Conservation (phyloP, 1,140 invertebrate genomes). For the Cotesia vestalis region DNA sequence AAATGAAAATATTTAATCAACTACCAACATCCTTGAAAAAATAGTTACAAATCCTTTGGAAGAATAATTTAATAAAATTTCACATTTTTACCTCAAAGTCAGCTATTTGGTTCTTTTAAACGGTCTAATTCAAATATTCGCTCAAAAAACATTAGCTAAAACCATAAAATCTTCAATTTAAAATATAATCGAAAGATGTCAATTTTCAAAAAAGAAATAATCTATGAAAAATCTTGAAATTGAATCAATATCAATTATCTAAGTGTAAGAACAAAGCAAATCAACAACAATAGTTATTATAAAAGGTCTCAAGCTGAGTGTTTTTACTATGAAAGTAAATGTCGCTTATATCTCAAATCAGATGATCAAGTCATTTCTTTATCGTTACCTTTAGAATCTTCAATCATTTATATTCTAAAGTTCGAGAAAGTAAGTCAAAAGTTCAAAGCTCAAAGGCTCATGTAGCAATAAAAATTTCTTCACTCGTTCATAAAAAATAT, state of each 20-base stretch:
- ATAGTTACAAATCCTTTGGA: no score
- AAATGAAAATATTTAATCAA: no score
- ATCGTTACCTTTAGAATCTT: slow-evolving; percentile 16
- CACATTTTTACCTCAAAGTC: no score
- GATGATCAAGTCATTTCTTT: not conserved
- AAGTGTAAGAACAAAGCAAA: not conserved
- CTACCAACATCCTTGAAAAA: no score
- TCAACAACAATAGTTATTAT: not conserved
- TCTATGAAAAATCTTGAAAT: no score
- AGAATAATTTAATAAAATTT: no score
- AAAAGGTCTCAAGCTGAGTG: not conserved
- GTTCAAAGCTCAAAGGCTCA: not conserved
- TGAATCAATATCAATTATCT: not conserved
- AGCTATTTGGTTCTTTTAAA: no score
- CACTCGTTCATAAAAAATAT: not conserved
- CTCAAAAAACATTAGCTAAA: no score
- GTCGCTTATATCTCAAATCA: not conserved
- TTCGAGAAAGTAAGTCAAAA: slow-evolving; percentile 1
- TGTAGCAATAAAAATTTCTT: not conserved
- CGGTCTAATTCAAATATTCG: no score
- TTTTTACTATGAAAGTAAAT: slow-evolving; percentile 13
- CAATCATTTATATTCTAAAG: not conserved
- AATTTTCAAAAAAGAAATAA: no score
- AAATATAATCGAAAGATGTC: no score
- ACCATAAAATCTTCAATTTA: no score